Evolutionary conservation across 2,113 vertebrate species (phyloP).

Genomic region (Malaclemys terrapin): DNA sequence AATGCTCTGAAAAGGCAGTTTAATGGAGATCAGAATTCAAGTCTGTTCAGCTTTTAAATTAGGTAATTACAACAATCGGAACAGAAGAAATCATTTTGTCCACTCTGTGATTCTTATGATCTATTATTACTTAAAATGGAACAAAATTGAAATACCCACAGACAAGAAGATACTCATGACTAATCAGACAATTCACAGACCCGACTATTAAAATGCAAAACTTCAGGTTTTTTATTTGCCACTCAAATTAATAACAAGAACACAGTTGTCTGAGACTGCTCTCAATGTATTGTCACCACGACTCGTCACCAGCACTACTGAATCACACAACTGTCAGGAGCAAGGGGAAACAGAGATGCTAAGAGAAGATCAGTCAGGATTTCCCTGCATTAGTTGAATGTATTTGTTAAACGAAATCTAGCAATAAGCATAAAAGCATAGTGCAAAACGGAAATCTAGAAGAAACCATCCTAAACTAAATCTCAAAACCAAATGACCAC

Average conservation of each 20-base stretch:
- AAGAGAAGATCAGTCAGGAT: conserved; percentile 47
- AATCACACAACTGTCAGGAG: conserved; percentile 67
- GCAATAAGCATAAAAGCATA: conserved; percentile 26
- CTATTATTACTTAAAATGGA: conserved; percentile 19
- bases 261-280: conserved; percentile 57
- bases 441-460: conserved; percentile 24
- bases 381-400: conserved; percentile 29
- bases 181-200: conserved; percentile 63
- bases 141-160: conserved; percentile 38
- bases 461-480: neutral
- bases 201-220: conserved; percentile 52
- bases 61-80: conserved; percentile 11
- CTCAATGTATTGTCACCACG: conserved; percentile 53
- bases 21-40: neutral
- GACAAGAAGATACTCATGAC: conserved; percentile 61
- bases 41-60: conserved; percentile 21
- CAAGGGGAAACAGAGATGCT: conserved; percentile 14
- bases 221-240: conserved; percentile 59
- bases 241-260: conserved; percentile 69
- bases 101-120: neutral
- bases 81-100: conserved; percentile 35
- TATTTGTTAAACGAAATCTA: conserved; percentile 7
- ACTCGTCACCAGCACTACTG: conserved; percentile 53
- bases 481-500: neutral
- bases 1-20: neutral